A percentile compares a stretch with the other conserved stretches of the same genome.
phyloP scores from a whole-genome alignment of 92 coral and sea anemone genomes.

The Paramuricea clavata region DNA sequence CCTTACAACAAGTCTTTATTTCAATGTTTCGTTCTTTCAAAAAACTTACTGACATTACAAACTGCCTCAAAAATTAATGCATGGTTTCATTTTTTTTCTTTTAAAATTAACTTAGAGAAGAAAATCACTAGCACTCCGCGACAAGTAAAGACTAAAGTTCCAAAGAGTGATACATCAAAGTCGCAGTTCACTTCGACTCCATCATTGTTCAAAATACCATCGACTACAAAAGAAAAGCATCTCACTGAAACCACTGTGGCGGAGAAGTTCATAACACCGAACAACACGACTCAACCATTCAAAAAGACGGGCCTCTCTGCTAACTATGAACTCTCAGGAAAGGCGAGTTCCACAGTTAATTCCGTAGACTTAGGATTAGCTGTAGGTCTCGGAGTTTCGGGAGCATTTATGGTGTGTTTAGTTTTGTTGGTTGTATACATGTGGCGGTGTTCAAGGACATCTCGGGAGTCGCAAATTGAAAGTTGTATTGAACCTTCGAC shows the following conservation, averaged over 20 bases:
- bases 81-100: too few relatives aligned
- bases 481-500: background rate
- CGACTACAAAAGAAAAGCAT: background rate
- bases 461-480: background rate
- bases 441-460: background rate
- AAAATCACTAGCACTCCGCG: too few relatives aligned
- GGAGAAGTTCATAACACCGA: background rate
- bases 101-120: too few relatives aligned
- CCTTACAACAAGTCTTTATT: too few relatives aligned
- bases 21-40: too few relatives aligned
- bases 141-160: too few relatives aligned
- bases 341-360: background rate
- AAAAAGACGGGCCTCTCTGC: background rate
- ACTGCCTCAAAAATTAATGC: too few relatives aligned
- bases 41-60: too few relatives aligned
- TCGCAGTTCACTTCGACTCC: too few relatives aligned
- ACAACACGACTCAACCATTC: background rate
- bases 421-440: background rate
- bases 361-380: background rate
- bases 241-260: too few relatives aligned
- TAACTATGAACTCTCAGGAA: background rate
- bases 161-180: background rate
- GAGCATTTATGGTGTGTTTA: background rate
- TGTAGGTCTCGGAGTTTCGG: background rate
- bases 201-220: background rate